These are phyloP conservation scores for Diorhabda carinulata DNA, from an alignment of 1,140 invertebrate species.

Conservation along the genomic window DNA sequence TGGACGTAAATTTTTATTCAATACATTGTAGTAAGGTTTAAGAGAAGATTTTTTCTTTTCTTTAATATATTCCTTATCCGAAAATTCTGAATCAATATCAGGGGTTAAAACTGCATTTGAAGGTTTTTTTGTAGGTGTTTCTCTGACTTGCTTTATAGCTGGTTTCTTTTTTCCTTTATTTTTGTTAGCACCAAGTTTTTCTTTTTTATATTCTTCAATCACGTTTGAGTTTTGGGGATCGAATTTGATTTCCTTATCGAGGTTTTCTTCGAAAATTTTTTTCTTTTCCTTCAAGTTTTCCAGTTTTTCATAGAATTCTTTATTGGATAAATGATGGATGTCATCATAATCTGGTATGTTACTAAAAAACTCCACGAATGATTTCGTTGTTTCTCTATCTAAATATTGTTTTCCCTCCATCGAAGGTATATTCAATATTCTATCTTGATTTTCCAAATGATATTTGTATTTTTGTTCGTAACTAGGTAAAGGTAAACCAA, in stretches of 20 bases:
- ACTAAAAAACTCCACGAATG: slow-evolving; percentile 60
- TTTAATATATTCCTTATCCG: neutral
- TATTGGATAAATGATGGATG: slow-evolving; percentile 62
- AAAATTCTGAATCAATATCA: neutral
- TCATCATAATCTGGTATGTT: slow-evolving; percentile 69
- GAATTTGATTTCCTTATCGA: slow-evolving; percentile 51
- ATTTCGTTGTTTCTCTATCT: slow-evolving; percentile 42
- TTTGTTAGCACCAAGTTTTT: slow-evolving; percentile 30
- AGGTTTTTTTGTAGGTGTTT: slow-evolving; percentile 24
- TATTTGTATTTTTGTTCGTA: slow-evolving; percentile 57
- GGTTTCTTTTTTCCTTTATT: slow-evolving; percentile 22
- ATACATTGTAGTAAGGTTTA: neutral
- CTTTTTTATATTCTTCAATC: slow-evolving; percentile 42
- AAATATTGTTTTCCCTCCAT: slow-evolving; percentile 28
- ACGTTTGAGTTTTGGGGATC: slow-evolving; percentile 41
- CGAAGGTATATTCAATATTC: slow-evolving; percentile 33
- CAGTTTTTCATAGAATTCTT: slow-evolving; percentile 63
- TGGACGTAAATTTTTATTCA: slow-evolving; percentile 25
- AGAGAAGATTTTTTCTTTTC: neutral
- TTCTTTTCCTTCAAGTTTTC: slow-evolving; percentile 63
- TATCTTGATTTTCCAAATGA: slow-evolving; percentile 41
- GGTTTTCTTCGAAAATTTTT: slow-evolving; percentile 53
- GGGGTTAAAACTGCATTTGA: neutral
- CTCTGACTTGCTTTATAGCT: slow-evolving; percentile 29
- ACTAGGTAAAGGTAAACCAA: slow-evolving; percentile 58